A percentile compares a stretch with the other conserved stretches of the same genome.
These are phyloP conservation scores for Drosophila kambysellisi DNA, from an alignment of 2,888 invertebrate species.

Conservation along the genomic window DNA sequence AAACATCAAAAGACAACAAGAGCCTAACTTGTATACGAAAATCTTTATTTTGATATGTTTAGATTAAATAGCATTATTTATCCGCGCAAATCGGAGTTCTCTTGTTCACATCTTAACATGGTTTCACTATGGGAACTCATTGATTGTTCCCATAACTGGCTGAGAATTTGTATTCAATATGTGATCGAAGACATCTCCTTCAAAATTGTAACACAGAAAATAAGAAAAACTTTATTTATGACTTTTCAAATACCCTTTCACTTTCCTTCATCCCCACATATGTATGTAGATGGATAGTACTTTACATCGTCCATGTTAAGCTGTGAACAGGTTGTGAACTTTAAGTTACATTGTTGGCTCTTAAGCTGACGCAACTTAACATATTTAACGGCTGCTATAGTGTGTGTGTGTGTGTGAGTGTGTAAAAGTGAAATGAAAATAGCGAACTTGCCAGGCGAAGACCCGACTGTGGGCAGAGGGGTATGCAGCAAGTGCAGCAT, in stretches of 20 bases:
- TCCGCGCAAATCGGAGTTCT: neutral
- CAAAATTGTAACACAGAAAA: neutral
- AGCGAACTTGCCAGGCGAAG: constrained; percentile 9
- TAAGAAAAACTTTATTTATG: neutral
- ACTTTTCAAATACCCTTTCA: neutral
- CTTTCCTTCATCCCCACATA: neutral
- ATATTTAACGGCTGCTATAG: constrained; percentile 59
- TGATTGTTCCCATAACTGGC: neutral
- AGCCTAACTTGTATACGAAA: neutral
- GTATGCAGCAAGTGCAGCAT: neutral
- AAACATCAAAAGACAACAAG: neutral
- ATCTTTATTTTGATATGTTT: neutral
- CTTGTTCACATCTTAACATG: neutral
- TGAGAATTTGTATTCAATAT: neutral
- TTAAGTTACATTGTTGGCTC: constrained; percentile 60
- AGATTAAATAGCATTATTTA: neutral
- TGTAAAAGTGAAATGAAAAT: constrained; percentile 24
- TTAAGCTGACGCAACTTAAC: constrained; percentile 62
- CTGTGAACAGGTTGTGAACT: constrained; percentile 11
- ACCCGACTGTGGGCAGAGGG: neutral
- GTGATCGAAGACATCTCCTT: neutral
- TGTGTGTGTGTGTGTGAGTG: constrained; percentile 7
- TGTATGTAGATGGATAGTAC: neutral
- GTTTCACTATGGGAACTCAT: neutral
- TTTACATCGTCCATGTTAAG: neutral